Evolutionary conservation across 1,140 invertebrate species (phyloP).

Genomic region (Anagrus nilaparvatae): DNA sequence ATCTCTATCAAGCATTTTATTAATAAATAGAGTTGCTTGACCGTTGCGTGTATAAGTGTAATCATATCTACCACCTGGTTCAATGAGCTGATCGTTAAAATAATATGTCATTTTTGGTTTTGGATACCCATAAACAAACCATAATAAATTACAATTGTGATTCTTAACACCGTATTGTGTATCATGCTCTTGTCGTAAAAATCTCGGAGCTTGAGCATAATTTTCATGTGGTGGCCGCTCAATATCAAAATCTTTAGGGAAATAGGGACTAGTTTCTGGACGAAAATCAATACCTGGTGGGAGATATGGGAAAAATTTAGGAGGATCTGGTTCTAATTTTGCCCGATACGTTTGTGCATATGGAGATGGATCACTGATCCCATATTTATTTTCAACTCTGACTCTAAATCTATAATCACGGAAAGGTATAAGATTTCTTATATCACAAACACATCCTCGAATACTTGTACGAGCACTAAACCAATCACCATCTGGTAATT

Average conservation of each 20-base stretch:
- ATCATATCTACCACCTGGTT: constrained; percentile 71
- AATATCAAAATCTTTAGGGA: constrained; percentile 83
- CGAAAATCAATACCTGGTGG: constrained; percentile 73
- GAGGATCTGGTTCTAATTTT: constrained; percentile 68
- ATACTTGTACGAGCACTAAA: constrained; percentile 71
- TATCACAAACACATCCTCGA: constrained; percentile 73
- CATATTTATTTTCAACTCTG: constrained; percentile 91
- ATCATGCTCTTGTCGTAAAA: constrained; percentile 75
- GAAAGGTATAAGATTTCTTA: constrained; percentile 72
- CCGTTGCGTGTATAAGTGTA: constrained; percentile 81
- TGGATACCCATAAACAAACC: constrained; percentile 89
- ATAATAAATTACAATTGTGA: constrained; percentile 76
- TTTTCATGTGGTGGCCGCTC: constrained; percentile 74
- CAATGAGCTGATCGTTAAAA: constrained; percentile 73
- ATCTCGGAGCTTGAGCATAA: constrained; percentile 70
- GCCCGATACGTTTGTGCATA: constrained; percentile 69
- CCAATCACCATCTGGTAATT: constrained; percentile 81
- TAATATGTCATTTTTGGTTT: constrained; percentile 83
- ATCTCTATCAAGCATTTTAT: constrained; percentile 80
- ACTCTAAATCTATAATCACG: constrained; percentile 86
- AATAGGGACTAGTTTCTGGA: constrained; percentile 80
- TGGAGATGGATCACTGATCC: constrained; percentile 91
- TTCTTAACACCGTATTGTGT: constrained; percentile 80
- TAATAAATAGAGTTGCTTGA: constrained; percentile 76
- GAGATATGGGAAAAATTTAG: constrained; percentile 68